Evolutionary conservation across 2,797 vertebrate species (phyloP), one percentile per base, ranked within the genome.

Genomic region (Microchirus variegatus): DNA sequence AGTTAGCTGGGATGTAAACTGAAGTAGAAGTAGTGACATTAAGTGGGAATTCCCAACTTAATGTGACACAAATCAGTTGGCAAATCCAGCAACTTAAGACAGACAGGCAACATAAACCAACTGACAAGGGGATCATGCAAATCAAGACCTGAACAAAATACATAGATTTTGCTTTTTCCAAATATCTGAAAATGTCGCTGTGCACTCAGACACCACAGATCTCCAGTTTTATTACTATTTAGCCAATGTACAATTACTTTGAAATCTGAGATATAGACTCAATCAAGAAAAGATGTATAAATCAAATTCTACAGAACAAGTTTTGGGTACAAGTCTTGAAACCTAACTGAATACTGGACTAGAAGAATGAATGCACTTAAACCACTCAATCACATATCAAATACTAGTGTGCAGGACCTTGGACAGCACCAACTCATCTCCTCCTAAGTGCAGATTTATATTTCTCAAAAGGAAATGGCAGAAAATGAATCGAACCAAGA

Each of bases 41-140:
- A 22, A 61, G 38, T 17, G 35, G 63, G 42, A 69, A 37, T 50
- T 58, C 37, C 15, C 16, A 45, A 19, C 50, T 60, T 0, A 4
- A 19, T 56, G 62, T 46, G 36, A 47, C 17, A n/a, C 31, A 48
- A 38, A 60, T 45, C 17, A 15, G 36, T 4, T 61, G 44, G 1
- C 60, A 83, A 86, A 85, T 88, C 82, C 80, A 87, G 78, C 69
- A 26, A 56, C 65, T 70, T 15, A 65, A 40, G 71, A 57, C 45
- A 72, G 41, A 74, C 53, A 66, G 13, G 70, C 74, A 84, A 85
- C 53, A 14, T 53, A 84, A 77, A 78, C 18, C 47, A 64, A 45
- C 37, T 40, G 42, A 62, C n/a, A 1, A 1, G 49, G 46, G 59
- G 45, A 53, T 59, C 40, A 38, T 84, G 74, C 70, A 54, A 51